Evolutionary conservation across 1,140 invertebrate species (phyloP).

Genomic region (Diabrotica undecimpunctata): DNA sequence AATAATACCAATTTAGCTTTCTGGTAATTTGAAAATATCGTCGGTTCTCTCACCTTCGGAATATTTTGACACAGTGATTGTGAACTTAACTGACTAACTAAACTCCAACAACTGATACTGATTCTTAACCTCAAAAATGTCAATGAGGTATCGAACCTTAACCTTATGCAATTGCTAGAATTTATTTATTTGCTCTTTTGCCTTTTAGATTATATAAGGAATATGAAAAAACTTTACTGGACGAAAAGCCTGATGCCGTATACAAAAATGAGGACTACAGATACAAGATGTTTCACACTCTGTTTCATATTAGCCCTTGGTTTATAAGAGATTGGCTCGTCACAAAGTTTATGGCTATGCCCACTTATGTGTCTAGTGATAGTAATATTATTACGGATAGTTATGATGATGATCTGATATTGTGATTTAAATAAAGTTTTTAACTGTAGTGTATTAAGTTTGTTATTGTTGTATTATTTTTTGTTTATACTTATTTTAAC

Average conservation of each 20-base stretch:
- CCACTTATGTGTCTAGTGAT: constrained; percentile 36
- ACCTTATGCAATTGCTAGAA: no score
- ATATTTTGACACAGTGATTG: no score
- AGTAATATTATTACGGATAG: constrained; percentile 8
- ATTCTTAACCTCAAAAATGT: no score
- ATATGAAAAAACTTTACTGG: constrained; percentile 55
- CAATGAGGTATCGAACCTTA: no score
- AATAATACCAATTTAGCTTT: no score
- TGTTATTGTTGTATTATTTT: no score
- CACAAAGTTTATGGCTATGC: constrained; percentile 53
- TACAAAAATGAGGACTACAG: constrained; percentile 55
- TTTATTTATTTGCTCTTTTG: neutral
- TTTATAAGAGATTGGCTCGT: constrained; percentile 54
- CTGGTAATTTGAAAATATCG: no score
- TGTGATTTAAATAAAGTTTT: neutral
- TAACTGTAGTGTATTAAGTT: no score
- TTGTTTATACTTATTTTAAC: no score
- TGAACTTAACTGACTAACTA: no score
- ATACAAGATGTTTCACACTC: constrained; percentile 51
- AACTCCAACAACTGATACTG: no score
- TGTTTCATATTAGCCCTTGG: constrained; percentile 52
- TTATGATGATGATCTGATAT: neutral
- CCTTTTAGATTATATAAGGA: constrained; percentile 46
- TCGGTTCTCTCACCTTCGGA: no score
- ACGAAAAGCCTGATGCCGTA: constrained; percentile 47